Evolutionary conservation across 2,888 invertebrate species (phyloP), one percentile per base, ranked within the genome.

Genomic region (Beris chalybata): DNA sequence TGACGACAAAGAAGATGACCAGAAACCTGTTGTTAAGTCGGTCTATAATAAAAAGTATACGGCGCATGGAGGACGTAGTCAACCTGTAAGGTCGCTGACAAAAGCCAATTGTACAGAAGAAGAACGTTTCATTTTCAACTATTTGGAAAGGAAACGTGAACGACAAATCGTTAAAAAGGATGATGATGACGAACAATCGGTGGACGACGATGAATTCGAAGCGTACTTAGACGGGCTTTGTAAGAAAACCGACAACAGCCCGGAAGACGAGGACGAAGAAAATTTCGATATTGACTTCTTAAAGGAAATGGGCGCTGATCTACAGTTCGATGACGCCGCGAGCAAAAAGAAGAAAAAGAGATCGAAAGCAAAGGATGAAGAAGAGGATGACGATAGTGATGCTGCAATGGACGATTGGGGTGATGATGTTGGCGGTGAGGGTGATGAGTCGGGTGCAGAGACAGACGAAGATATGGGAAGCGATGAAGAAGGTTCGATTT

Each of bases 71-170:
- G 76, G 86, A 0, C 88, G 88, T 72, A 85, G 88, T 63, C 77
- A 92, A 44, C 84, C 91, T 0, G 90, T 95, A 0, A 90, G 87
- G 71, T 92, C 91, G 0, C 79, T 86, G 69, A 87, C 85, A 2
- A 85, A 86, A 66, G 81, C 84, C 53, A 87, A 87, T 70, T 91
- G 97, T 74, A 97, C 97, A 0, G 92, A 92, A 0, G 97, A 98
- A 74, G 97, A 98, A 79, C 83, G 77, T 73, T 80, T 76, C 70
- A 81, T 80, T 73, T 79, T 75, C 74, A 89, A 88, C 74, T 90
- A 86, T 77, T 81, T 89, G 44, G 85, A 83, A 70, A 78, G 79
- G 55, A 83, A 81, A 70, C 80, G 81, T 3, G 74, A 83, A 65
- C 82, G 82, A 70, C 79, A 71, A 71, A 13, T 80, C n/a, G 79